These are phyloP conservation scores for Lacanobia oleracea DNA, from an alignment of 2,888 invertebrate species.

Conservation along the genomic window DNA sequence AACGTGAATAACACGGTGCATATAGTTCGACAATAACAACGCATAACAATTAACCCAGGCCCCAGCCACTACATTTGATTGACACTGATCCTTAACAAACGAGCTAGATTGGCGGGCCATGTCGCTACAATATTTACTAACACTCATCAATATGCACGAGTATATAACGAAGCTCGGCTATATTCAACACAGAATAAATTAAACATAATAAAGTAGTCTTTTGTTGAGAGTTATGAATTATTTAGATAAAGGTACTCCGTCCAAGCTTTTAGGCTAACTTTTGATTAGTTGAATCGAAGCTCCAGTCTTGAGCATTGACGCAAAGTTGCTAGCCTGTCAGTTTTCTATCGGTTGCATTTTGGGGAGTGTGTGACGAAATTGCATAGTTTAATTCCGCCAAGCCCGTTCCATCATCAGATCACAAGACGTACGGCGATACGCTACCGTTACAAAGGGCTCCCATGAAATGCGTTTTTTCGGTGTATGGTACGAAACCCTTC, in stretches of 20 bases:
- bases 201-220: conserved; percentile 12
- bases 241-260: conserved; percentile 10
- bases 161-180: not conserved
- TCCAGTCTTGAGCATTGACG: no score
- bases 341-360: no score
- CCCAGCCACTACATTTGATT: conserved; percentile 30
- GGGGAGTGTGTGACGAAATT: no score
- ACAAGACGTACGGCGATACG: no score
- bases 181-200: conserved; percentile 20
- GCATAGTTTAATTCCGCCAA: no score
- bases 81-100: conserved; percentile 16
- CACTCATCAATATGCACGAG: conserved; percentile 28
- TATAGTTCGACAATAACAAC: conserved; percentile 1
- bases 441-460: no score
- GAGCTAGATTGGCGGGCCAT: conserved; percentile 2
- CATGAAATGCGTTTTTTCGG: no score
- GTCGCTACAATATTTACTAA: conserved; percentile 22
- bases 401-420: no score
- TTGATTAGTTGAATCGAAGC: not conserved
- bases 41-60: conserved; percentile 7
- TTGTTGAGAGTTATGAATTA: conserved; percentile 13
- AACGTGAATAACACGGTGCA: no score
- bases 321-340: no score
- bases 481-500: no score
- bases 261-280: not conserved